phyloP scores from a whole-genome alignment of 2,797 vertebrate genomes.

The Argya squamiceps region DNA sequence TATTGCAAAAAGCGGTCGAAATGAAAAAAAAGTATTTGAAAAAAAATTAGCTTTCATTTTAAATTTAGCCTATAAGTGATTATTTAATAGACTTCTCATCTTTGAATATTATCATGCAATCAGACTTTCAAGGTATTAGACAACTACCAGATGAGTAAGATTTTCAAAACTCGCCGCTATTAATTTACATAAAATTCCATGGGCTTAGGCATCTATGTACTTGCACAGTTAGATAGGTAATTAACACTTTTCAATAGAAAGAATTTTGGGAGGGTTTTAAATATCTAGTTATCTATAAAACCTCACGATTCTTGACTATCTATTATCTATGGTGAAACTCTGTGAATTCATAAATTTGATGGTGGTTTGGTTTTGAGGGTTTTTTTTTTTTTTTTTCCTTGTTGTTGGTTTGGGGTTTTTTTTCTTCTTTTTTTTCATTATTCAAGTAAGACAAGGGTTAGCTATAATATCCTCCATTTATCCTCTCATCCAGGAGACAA shows the following conservation, averaged over 20 bases:
- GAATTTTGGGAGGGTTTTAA: background rate
- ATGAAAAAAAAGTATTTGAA: background rate
- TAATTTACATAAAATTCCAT: background rate
- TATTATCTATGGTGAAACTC: background rate
- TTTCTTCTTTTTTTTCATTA: background rate
- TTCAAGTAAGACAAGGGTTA: background rate
- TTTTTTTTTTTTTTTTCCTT: fast-evolving
- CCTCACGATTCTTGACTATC: background rate
- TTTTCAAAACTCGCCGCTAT: background rate
- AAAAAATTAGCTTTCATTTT: background rate
- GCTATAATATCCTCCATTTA: background rate
- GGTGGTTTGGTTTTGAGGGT: background rate
- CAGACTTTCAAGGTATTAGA: background rate
- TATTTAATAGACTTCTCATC: background rate
- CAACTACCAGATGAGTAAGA: background rate
- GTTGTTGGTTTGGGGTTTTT: fast-evolving
- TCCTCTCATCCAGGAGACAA: background rate
- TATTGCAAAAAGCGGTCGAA: background rate
- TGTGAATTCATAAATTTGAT: background rate
- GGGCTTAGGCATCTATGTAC: background rate
- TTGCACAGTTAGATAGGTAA: background rate
- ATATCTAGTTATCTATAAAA: background rate
- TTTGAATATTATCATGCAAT: background rate
- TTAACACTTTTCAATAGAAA: background rate
- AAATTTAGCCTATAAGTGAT: background rate